Base-by-base conservation (phyloP, 2,113 vertebrate species). In the Nesoenas mayeri region DNA sequence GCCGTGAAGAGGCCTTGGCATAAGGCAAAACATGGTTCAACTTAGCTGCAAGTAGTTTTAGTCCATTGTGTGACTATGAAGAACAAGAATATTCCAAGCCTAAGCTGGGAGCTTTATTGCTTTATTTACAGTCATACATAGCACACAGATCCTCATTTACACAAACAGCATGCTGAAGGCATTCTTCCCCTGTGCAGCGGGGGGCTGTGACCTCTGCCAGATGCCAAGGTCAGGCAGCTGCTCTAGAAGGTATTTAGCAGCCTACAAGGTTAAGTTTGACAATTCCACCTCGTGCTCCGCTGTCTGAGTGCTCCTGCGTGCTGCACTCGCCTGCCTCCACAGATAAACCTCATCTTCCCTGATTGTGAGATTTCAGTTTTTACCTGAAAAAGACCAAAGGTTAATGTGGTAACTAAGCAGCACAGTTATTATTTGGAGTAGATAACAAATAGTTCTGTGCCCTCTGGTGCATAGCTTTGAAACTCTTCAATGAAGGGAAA, bases 351-450 rank as follows among this genome's bases (percentile, higher is more conserved):
- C 79, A 72, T 81, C 73, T 74, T 95, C 65, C 28, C 82, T 74
- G 88, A 94, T 75, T 81, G 88, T 1, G n/a, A 81, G 88, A 86
- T 81, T 64, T 66, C 48, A 84, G 92, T 64, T 92, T 94, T 74
- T 57, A 84, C 92, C 85, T 81, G 83, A 72, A 57, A 88, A 86
- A 80, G 83, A 83, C 47, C 77, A 81, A 94, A 93, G 95, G 92
- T 93, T 94, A 97, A 96, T 75, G 80, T 66, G 53, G 85, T 86
- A 94, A 96, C 79, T 94, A 90, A 95, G 90, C 72, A 84, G 65
- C 22, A 21, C 71, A 50, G 64, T 88, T 94, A 82, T 77, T 94
- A 86, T 84, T 92, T 95, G 77, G 85, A 90, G 73, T 72, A 94
- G 88, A 92, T 79, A 92, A 92, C 66, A 97, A 80, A 92, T 66